Base-by-base conservation (phyloP, 2,113 vertebrate genomes). In the Channa argus region DNA sequence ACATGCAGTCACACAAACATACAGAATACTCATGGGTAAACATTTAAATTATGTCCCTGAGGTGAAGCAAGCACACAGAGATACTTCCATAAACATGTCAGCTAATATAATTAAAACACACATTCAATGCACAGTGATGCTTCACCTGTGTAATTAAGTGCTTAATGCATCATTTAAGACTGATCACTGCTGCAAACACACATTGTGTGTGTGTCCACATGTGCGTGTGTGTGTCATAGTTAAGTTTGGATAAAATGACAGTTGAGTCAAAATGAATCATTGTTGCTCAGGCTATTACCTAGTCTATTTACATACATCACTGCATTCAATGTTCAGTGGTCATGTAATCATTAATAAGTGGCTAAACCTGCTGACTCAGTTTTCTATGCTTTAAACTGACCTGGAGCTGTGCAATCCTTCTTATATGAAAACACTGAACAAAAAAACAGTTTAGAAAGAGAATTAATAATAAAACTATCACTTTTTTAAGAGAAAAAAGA, bases 81-180 rank as follows among this genome's bases (percentile, higher is more conserved):
- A 67, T 75, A 64, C 66, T 71, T 73, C 76, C 59, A 83, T 79
- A 72, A 86, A 83, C 55, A 49, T 72, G 77, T 56, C 74, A 49
- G 55, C 74, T 86, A 79, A 89, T 84, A 66, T 72, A 90, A 88
- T 88, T 62, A 84, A 83, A 90, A 74, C 82, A 84, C 85, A 87
- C 88, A 87, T 79, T 61, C 75, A 80, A 69, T 49, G 53, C 71
- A 83, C 69, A 45, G 76, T 47, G 79, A 87, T 82, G 79, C 77
- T 88, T 83, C 81, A 89, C 83, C 82, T 82, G 85, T 77, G 85
- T 85, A 85, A 90, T 80, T 76, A 78, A 84, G 74, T 50, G 44
- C 70, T 80, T 89, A 75, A 89, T 61, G 75, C 83, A 80, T 70
- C 77, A 67, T 88, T 86, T 85, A 75, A 82, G 83, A 74, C 65